Evolutionary conservation across 2,113 vertebrate species (phyloP), one percentile per base, ranked within the genome.

Genomic region (Orycteropus afer): DNA sequence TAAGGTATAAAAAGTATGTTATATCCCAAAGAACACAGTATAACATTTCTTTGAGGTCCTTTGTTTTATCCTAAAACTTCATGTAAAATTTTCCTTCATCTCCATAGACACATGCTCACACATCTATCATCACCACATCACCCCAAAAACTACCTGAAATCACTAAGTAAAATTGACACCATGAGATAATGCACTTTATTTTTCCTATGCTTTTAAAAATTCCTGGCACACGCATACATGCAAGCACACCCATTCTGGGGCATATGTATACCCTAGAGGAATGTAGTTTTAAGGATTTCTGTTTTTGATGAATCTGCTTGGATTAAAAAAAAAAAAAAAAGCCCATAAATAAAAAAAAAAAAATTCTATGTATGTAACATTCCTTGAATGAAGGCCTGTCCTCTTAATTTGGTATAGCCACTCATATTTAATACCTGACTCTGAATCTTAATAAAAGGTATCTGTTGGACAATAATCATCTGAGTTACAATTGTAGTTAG

Each of bases 281-380:
- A 88, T 29, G 61, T 25, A 34, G 42, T 76, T 80, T 74, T 78
- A 74, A 79, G 18, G 18, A 57, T 63, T 92, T 88, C 59, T 92
- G 53, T 29, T 86, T 94, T 91, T 86, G 47, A 85, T 91, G 42
- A 80, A 88, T 81, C 29, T 95, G 42, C 53, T 27, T 49, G 23
- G 10, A 76, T 79, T 57, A 92, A 37, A 89, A 93, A 94, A 91
- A 78, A 32, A 63, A 63, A 10, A 94, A 91, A 78, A 32, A 63
- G 32, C 2, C 40, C 32, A 76, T 65, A 25, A 14, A 77, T 76
- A 37, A 40, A 91, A 86, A 91, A 93, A 37, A 40, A 91, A 86
- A 91, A 93, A 22, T 34, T 65, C 82, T 81, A 89, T 55, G 84
- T 61, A 86, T 23, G 20, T 86, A 82, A 92, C 23, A 81, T 40